Conservation (phyloP, 1,140 invertebrate genomes). For the Kradibia gibbosae region DNA sequence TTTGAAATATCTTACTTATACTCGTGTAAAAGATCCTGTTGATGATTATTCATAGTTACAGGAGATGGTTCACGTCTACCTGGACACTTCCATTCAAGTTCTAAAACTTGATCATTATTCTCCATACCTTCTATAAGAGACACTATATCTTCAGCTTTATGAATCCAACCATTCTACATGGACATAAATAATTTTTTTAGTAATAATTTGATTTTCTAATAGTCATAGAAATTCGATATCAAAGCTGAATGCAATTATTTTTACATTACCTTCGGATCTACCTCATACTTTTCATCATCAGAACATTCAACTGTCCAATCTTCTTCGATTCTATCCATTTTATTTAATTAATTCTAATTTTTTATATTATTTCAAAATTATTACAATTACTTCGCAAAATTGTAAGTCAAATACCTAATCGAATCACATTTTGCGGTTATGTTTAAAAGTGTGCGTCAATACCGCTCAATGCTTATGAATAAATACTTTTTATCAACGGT, state of each 20-base stretch:
- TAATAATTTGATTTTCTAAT: neutral
- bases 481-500: neutral
- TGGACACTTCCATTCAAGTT: conserved; percentile 78
- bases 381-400: conserved; percentile 18
- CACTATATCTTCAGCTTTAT: conserved; percentile 72
- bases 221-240: neutral
- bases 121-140: conserved; percentile 76
- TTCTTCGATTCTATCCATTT: conserved; percentile 71
- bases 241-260: neutral
- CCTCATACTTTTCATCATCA: conserved; percentile 75
- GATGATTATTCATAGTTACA: conserved; percentile 65
- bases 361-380: conserved; percentile 26
- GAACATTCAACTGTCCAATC: conserved; percentile 76
- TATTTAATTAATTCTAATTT: conserved; percentile 7
- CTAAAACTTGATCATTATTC: conserved; percentile 71
- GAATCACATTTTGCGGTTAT: conserved; percentile 50
- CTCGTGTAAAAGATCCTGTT: conserved; percentile 65
- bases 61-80: conserved; percentile 76
- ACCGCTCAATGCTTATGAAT: conserved; percentile 18
- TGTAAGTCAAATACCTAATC: conserved; percentile 34
- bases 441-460: conserved; percentile 23
- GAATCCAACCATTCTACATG: conserved; percentile 64
- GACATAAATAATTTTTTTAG: neutral
- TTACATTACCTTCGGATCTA: conserved; percentile 61
- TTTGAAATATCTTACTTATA: conserved; percentile 62